A percentile compares a stretch with the other conserved stretches of the same genome.
These are phyloP conservation scores for Chrosomus eos DNA, from an alignment of 2,797 vertebrate species.

Conservation along the genomic window DNA sequence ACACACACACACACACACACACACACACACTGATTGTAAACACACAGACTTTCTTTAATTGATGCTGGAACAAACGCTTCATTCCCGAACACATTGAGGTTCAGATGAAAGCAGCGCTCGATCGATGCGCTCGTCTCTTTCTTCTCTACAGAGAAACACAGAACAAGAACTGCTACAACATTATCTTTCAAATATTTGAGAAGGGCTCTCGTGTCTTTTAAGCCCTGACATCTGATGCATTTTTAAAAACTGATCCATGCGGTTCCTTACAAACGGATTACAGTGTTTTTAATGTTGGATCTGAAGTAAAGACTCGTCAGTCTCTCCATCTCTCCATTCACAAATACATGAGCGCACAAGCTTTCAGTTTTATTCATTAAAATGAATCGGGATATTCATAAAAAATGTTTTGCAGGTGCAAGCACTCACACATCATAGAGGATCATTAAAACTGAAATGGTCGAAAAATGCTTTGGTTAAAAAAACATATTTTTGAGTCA, in stretches of 20 bases:
- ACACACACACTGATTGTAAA: not conserved
- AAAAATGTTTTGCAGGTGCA: not conserved
- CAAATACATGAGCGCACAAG: not conserved
- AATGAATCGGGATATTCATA: not conserved
- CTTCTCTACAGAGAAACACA: conserved; percentile 52
- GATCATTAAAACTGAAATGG: not conserved
- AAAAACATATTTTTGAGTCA: not conserved
- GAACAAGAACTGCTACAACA: conserved; percentile 48
- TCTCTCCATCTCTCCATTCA: not conserved
- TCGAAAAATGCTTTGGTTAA: too few relatives aligned
- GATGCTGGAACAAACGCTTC: conserved; percentile 49
- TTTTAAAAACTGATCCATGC: conserved; percentile 48
- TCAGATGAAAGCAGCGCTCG: conserved; percentile 57
- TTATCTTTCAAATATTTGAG: conserved; percentile 62
- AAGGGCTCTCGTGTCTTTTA: conserved; percentile 35
- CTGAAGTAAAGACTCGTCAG: not conserved
- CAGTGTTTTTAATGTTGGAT: not conserved
- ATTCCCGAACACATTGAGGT: conserved; percentile 41
- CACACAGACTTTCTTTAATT: conserved; percentile 42
- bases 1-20: not conserved
- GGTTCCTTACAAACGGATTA: not conserved
- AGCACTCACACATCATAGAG: not conserved
- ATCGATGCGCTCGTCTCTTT: conserved; percentile 61
- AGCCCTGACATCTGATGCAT: conserved; percentile 51
- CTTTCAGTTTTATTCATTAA: not conserved